phyloP scores from a whole-genome alignment of 2,888 invertebrate species.

The Mythimna lalbum region DNA sequence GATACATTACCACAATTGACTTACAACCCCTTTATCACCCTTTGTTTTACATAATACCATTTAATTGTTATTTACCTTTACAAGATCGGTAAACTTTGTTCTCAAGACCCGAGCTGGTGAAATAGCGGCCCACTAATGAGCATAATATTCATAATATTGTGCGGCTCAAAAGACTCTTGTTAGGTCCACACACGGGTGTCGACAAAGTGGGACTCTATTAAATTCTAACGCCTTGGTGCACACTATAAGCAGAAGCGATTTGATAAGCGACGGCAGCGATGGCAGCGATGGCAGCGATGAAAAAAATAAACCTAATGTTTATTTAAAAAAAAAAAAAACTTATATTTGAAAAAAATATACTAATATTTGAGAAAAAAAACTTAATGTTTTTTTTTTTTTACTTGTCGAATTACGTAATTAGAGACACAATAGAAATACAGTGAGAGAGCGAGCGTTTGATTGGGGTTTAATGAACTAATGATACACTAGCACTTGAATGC shows the following conservation, averaged over 20 bases:
- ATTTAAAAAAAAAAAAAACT: too few species aligned
- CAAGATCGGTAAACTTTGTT: slow-evolving; percentile 16
- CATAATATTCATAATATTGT: slow-evolving; percentile 88
- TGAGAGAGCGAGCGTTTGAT: too few species aligned
- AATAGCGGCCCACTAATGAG: slow-evolving; percentile 87
- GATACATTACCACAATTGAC: not conserved
- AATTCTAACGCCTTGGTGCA: slow-evolving; percentile 83
- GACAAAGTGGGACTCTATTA: slow-evolving; percentile 86
- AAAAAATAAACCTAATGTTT: too few species aligned
- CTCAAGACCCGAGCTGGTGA: slow-evolving; percentile 55
- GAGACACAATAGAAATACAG: too few species aligned
- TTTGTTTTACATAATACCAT: not conserved
- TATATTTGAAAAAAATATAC: too few species aligned
- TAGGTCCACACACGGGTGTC: slow-evolving; percentile 83
- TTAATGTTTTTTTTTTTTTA: too few species aligned
- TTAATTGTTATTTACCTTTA: slow-evolving; percentile 35
- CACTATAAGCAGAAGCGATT: slow-evolving; percentile 33
- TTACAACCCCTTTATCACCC: not conserved
- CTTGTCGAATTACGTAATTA: too few species aligned
- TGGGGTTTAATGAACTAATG: too few species aligned
- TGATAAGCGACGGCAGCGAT: not conserved
- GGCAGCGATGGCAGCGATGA: too few species aligned
- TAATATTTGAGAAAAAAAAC: too few species aligned
- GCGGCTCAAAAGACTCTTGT: slow-evolving; percentile 85
- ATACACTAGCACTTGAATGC: too few species aligned